A percentile compares a stretch with the other conserved stretches of the same genome.
These are phyloP conservation scores for Chalcosyrphus nemorum DNA, from an alignment of 2,888 invertebrate species.

Conservation along the genomic window DNA sequence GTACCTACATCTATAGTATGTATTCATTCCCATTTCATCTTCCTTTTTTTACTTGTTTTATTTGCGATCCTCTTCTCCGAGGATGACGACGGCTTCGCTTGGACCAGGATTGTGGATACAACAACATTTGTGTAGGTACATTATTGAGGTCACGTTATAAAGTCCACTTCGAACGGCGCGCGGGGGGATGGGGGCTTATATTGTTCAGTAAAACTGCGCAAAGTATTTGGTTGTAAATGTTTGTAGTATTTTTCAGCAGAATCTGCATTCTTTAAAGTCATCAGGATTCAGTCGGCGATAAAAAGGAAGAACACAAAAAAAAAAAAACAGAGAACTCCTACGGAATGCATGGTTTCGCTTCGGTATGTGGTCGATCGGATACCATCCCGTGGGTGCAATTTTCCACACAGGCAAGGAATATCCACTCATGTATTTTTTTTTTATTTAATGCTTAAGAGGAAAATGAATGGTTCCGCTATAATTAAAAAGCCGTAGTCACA, in stretches of 20 bases:
- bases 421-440: background rate
- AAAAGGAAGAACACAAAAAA: background rate
- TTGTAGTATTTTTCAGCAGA: slow-evolving; percentile 27
- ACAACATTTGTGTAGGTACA: slow-evolving; percentile 16
- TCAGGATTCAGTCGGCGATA: background rate
- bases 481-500: slow-evolving; percentile 50
- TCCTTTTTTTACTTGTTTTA: slow-evolving; percentile 1
- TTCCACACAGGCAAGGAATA: too few species aligned
- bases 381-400: slow-evolving; percentile 30
- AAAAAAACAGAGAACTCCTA: background rate
- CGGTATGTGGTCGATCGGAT: slow-evolving; percentile 22
- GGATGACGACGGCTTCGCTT: background rate
- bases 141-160: slow-evolving; percentile 55
- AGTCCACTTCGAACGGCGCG: background rate
- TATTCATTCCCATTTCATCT: slow-evolving; percentile 49
- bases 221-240: slow-evolving; percentile 48
- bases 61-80: background rate
- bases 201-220: slow-evolving; percentile 4
- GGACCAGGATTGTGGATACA: background rate
- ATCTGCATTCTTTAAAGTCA: slow-evolving; percentile 49
- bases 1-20: too few species aligned
- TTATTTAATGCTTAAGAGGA: background rate
- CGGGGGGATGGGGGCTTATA: too few species aligned
- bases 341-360: slow-evolving; percentile 23
- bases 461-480: slow-evolving; percentile 21